Evolutionary conservation across 2,797 vertebrate genomes (phyloP).

Genomic region (Pteropus rufus): DNA sequence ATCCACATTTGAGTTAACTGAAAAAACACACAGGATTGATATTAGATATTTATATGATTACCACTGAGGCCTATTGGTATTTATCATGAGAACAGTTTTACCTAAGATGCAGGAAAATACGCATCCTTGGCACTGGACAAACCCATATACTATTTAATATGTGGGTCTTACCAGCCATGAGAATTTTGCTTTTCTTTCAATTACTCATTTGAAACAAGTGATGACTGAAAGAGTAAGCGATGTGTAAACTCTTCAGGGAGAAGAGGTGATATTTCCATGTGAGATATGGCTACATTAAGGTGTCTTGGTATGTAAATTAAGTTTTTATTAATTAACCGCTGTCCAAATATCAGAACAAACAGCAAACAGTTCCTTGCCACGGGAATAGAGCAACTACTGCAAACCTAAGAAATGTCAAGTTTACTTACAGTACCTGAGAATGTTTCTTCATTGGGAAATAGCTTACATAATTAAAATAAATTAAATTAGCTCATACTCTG

Average conservation of each 20-base stretch:
- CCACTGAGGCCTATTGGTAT: not conserved
- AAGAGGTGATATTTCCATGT: not conserved
- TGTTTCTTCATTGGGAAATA: not conserved
- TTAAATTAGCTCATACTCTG: not conserved
- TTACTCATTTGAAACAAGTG: conserved; percentile 26
- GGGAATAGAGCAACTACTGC: not conserved
- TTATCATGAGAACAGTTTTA: not conserved
- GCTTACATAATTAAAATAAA: not conserved
- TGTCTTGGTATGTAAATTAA: not conserved
- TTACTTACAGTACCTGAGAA: not conserved
- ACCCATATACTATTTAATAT: not conserved
- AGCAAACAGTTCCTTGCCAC: not conserved
- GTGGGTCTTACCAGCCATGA: not conserved
- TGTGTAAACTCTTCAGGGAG: not conserved
- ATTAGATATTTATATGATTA: not conserved
- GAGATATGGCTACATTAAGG: not conserved
- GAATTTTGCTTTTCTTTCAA: conserved; percentile 4
- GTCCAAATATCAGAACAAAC: not conserved
- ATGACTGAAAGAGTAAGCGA: not conserved
- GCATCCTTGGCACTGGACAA: not conserved
- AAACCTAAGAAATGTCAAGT: not conserved
- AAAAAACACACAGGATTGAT: not conserved
- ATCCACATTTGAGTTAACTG: not conserved
- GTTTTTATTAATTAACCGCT: not conserved
- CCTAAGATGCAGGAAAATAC: not conserved